These are phyloP conservation scores for Oryzias celebensis DNA, from an alignment of 2,113 vertebrate genomes.

Conservation along the genomic window DNA sequence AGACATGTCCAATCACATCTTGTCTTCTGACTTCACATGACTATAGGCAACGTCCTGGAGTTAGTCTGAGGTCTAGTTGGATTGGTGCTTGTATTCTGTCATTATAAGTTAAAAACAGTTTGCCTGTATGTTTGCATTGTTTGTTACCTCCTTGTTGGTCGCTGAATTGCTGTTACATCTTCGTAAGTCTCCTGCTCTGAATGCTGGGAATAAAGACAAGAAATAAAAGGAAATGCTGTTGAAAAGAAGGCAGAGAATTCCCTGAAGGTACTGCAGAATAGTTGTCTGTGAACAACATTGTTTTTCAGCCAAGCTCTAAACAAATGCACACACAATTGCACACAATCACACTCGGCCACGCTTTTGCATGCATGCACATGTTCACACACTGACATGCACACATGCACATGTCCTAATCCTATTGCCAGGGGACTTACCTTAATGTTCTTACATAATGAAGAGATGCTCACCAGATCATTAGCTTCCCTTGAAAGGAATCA, in stretches of 20 bases:
- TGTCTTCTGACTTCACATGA: slow-evolving; percentile 3
- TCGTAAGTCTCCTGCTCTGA: slow-evolving; percentile 15
- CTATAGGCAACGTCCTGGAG: neutral
- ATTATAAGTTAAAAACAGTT: slow-evolving; percentile 23
- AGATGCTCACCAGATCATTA: slow-evolving; percentile 34
- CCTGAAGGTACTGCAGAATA: slow-evolving; percentile 50
- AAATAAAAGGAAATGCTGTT: slow-evolving; percentile 49
- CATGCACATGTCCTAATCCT: slow-evolving; percentile 22
- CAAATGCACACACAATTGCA: slow-evolving; percentile 7
- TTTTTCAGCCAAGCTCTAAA: slow-evolving; percentile 26
- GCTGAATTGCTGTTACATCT: slow-evolving; percentile 57
- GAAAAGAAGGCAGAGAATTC: slow-evolving; percentile 61
- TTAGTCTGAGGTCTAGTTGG: slow-evolving; percentile 2
- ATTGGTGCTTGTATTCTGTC: slow-evolving; percentile 15
- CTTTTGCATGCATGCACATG: neutral
- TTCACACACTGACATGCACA: slow-evolving; percentile 10
- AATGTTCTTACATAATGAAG: slow-evolving; percentile 46
- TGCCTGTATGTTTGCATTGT: slow-evolving; percentile 42
- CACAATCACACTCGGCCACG: slow-evolving; percentile 2
- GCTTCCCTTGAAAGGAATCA: slow-evolving; percentile 25
- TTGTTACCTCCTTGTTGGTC: slow-evolving; percentile 44
- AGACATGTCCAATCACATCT: neutral
- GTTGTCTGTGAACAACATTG: slow-evolving; percentile 45
- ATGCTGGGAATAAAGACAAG: slow-evolving; percentile 54
- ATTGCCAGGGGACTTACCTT: slow-evolving; percentile 34